A percentile compares a stretch with the other conserved stretches of the same genome.
Conservation (phyloP, 2,113 vertebrate species). For the Nesogale talazaci region DNA sequence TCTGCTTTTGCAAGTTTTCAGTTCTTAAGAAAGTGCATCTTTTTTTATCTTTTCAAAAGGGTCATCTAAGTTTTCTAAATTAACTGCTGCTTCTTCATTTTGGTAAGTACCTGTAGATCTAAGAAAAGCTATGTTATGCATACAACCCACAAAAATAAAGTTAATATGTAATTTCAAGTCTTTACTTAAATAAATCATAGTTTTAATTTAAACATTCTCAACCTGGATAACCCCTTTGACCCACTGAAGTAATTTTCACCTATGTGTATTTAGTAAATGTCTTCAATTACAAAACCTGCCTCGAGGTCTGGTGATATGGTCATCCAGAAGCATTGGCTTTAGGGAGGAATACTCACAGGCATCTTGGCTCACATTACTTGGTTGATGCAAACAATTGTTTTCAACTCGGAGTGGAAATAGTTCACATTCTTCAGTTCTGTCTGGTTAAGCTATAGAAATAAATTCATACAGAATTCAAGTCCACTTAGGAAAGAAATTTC, state of each 20-base stretch:
- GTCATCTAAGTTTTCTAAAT: conserved; percentile 25
- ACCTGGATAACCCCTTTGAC: background rate
- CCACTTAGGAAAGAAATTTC: background rate
- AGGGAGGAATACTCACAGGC: background rate
- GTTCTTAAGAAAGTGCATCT: background rate
- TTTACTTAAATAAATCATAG: conserved; percentile 31
- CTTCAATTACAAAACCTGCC: background rate
- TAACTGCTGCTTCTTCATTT: conserved; percentile 14
- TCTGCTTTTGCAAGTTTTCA: background rate
- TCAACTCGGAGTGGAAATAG: background rate
- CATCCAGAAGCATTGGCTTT: background rate
- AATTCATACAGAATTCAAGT: background rate
- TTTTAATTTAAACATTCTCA: conserved; percentile 13
- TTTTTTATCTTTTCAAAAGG: conserved; percentile 57
- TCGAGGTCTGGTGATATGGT: background rate
- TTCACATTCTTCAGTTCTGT: background rate
- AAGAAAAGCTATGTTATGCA: background rate
- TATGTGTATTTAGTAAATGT: background rate
- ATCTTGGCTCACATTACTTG: background rate
- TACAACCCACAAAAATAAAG: background rate
- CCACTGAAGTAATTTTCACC: background rate
- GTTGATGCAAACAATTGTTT: background rate
- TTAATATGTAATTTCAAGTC: background rate
- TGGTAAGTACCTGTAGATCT: conserved; percentile 1
- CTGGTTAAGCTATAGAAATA: background rate